These are phyloP conservation scores for Bucorvus abyssinicus DNA, from an alignment of 2,797 vertebrate genomes.

Conservation along the genomic window DNA sequence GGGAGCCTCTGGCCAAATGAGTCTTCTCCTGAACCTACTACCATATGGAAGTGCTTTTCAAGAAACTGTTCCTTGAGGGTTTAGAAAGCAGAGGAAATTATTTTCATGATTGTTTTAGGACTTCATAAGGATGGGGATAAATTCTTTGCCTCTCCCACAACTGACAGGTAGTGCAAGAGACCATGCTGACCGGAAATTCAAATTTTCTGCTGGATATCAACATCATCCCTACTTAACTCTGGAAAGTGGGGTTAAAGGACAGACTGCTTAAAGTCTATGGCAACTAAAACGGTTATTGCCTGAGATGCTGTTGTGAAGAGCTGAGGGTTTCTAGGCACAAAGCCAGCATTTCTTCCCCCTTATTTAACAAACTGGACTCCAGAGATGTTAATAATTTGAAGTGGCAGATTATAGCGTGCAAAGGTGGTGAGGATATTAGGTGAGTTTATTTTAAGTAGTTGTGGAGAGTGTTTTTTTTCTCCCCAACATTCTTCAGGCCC, in stretches of 20 bases:
- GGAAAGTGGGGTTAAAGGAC: conserved; percentile 60
- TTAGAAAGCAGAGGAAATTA: conserved; percentile 68
- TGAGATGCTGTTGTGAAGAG: conserved; percentile 35
- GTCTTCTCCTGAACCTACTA: conserved; percentile 54
- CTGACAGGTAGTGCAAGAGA: conserved; percentile 60
- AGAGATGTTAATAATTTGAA: conserved; percentile 63
- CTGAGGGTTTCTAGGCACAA: conserved; percentile 53
- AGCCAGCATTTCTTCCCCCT: conserved; percentile 52
- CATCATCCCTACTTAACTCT: conserved; percentile 56
- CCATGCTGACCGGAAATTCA: conserved; percentile 52
- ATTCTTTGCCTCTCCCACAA: conserved; percentile 43
- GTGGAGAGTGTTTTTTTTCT: not conserved
- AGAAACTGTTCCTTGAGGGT: conserved; percentile 65
- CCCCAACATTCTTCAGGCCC: not conserved
- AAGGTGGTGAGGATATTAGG: not conserved
- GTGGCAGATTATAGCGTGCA: conserved; percentile 41
- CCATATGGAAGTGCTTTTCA: conserved; percentile 77
- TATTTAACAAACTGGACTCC: conserved; percentile 61
- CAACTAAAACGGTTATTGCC: conserved; percentile 39
- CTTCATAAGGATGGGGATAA: conserved; percentile 63
- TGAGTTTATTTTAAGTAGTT: conserved; percentile 31
- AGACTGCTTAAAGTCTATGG: conserved; percentile 12
- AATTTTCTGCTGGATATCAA: conserved; percentile 65
- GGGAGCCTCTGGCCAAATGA: conserved; percentile 44
- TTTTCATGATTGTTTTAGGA: conserved; percentile 67